Evolutionary conservation across 2,113 vertebrate genomes (phyloP), one percentile per base, ranked within the genome.

Genomic region (Spheniscus mendiculus): DNA sequence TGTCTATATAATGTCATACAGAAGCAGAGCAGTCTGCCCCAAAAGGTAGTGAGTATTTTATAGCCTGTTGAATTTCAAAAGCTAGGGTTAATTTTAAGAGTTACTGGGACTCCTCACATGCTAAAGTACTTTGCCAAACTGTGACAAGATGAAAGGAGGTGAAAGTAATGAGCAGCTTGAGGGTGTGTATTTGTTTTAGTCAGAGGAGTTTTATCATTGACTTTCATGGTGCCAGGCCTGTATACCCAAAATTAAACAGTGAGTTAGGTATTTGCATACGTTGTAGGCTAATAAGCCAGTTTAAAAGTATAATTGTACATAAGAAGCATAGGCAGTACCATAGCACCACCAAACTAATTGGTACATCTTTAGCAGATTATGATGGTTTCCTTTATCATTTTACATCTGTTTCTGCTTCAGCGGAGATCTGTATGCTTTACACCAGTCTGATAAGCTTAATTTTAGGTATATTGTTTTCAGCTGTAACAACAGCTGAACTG

Each of bases 81-180:
- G 87, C 29, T 59, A 77, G 36, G 71, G 91, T 77, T 93, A 93
- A 95, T 89, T 93, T 93, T 91, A 95, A 82, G 87, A 95, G 94
- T 93, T 93, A 38, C 83, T 85, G 93, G 73, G 81, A 96, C 73
- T 83, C 89, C 71, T 95, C 93, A 93, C 90, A 83, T 78, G 82
- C 79, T 90, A 77, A 96, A 97, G 73, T 62, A 96, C 87, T 96
- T 95, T 83, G 74, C 70, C 15, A 18, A 87, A 77, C 84, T 93
- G 84, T 85, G 89, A 91, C 91, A 96, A 93, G 96, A 97, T 94
- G 94, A 96, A 97, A 96, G 89, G 62, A 83, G 66, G 91, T 59
- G 87, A 96, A 96, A 96, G 92, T 93, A 97, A 96, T 85, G 84
- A 97, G 83, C 50, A 91, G 93, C 93, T 96, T 69, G 84, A 94